A percentile compares a stretch with the other conserved stretches of the same genome.
Conservation (phyloP, 2,797 vertebrate species). For the Hemibagrus guttatus region DNA sequence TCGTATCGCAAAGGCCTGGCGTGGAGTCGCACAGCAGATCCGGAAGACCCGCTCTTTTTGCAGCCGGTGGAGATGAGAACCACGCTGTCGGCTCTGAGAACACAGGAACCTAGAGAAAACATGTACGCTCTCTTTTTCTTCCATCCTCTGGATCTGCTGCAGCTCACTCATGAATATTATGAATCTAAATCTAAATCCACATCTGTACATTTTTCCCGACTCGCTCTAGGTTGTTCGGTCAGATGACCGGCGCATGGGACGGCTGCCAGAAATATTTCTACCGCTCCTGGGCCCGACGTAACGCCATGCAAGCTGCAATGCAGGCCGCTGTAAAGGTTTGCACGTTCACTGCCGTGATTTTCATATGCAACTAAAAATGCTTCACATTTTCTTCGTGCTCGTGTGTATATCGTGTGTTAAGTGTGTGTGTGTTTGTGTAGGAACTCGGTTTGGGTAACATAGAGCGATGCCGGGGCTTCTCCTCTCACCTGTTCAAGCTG, state of each 20-base stretch:
- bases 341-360: neutral
- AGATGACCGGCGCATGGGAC: constrained; percentile 84
- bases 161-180: neutral
- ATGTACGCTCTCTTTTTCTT: constrained; percentile 69
- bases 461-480: constrained; percentile 90
- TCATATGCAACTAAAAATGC: neutral
- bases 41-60: constrained; percentile 78
- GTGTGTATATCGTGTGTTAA: neutral
- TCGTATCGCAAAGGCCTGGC: constrained; percentile 91
- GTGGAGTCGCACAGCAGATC: constrained; percentile 80
- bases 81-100: constrained; percentile 71
- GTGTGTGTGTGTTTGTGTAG: constrained; percentile 64
- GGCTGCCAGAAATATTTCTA: constrained; percentile 98
- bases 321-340: constrained; percentile 85
- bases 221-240: constrained; percentile 80
- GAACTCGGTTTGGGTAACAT: constrained; percentile 85
- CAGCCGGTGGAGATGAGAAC: constrained; percentile 83
- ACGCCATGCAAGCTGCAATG: constrained; percentile 78
- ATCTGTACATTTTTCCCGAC: neutral
- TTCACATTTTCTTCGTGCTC: neutral
- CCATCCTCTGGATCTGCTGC: neutral
- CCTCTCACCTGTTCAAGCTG: constrained; percentile 88
- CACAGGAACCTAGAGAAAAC: constrained; percentile 68
- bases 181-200: neutral
- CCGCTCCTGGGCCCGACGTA: constrained; percentile 85